These are phyloP conservation scores for Helarctos malayanus DNA, from an alignment of 2,797 vertebrate species.

Conservation along the genomic window DNA sequence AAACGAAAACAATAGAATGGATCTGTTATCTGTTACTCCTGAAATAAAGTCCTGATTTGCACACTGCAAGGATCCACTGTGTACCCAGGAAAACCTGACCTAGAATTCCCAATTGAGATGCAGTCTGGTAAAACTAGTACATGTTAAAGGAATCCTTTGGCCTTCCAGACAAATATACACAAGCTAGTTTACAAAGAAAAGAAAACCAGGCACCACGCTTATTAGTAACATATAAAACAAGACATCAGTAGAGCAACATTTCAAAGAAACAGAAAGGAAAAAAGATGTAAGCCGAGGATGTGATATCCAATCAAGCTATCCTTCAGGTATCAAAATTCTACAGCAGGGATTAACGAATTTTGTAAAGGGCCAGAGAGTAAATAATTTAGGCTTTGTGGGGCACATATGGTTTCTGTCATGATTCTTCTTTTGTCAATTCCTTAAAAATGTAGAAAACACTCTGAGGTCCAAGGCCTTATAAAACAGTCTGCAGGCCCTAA, in stretches of 20 bases:
- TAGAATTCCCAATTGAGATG: slow-evolving; percentile 25
- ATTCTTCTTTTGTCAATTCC: not conserved
- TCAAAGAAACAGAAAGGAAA: not conserved
- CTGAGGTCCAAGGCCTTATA: not conserved
- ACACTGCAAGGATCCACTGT: not conserved
- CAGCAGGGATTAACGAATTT: not conserved
- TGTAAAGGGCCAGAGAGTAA: not conserved
- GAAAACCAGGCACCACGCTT: not conserved
- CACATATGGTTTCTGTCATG: not conserved
- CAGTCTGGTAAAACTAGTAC: not conserved
- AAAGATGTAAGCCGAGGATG: not conserved
- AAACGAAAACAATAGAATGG: slow-evolving; percentile 18
- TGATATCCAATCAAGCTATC: not conserved
- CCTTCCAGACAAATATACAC: not conserved
- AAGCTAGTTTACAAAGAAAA: slow-evolving; percentile 30
- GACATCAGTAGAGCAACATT: not conserved
- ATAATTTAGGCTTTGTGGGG: not conserved
- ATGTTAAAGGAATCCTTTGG: slow-evolving; percentile 24
- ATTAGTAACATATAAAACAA: slow-evolving; percentile 34
- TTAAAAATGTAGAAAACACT: not conserved
- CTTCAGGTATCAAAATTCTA: not conserved
- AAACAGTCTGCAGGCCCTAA: not conserved
- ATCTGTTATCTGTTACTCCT: not conserved
- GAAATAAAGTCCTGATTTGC: slow-evolving; percentile 41
- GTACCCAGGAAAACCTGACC: not conserved